Evolutionary conservation across 2,797 vertebrate species (phyloP), one percentile per base, ranked within the genome.

Genomic region (Galagoides demidoff): DNA sequence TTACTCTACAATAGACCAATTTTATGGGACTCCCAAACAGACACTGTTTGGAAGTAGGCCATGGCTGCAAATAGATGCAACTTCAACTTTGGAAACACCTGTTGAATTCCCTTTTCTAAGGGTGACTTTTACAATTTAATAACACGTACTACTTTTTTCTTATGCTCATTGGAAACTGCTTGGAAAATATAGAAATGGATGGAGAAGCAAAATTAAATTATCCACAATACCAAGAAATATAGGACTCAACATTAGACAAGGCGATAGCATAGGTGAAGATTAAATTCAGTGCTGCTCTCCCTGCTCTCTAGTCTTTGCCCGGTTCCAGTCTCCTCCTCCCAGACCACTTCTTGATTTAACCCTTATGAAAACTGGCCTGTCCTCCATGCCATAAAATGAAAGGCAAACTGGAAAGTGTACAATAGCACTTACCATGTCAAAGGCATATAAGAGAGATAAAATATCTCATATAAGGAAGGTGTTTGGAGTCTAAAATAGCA

Each of bases 401-500:
- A 45, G 43, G 61, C 59, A 95, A 90, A 95, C 93, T 90, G 64
- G 68, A 92, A 94, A 93, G 29, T 96, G 57, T 93, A 92, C 82
- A 90, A 23, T 93, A 90, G 49, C 92, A 97, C 95, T 95, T 95
- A 89, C 66, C 88, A 95, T 94, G 88, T 94, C 92, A 96, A 95
- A 94, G 22, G 76, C 87, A 93, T 87, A 96, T 34, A 85, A 92
- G 79, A 88, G 73, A 96, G 96, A 96, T 83, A 96, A 96, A 96
- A 79, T 96, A 94, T 92, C 92, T 95, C 79, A 84, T 94, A 96
- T 85, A 39, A n/a, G 78, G 61, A 96, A 96, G 68, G 95, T 96
- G 93, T 97, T 95, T 92, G 87, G 92, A 92, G 97, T 95, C 88
- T 90, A 94, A 97, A 97, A 93, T 92, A 95, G 88, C 68, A 97